Conservation (phyloP, 2,113 vertebrate genomes). For the Varanus komodoensis region DNA sequence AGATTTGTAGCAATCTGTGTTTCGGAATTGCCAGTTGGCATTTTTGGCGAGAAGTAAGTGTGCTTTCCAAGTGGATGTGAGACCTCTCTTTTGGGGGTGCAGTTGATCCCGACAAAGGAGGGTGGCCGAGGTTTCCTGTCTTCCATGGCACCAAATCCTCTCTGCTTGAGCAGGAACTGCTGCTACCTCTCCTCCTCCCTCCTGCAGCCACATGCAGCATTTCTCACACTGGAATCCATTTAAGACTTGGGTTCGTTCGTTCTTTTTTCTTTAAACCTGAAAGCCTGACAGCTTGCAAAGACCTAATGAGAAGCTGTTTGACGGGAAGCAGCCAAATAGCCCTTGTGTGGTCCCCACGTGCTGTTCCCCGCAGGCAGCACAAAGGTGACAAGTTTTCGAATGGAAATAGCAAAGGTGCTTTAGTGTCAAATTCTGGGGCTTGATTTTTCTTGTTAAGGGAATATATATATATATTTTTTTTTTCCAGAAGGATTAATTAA, state of each 20-base stretch:
- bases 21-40: neutral
- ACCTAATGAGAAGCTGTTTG: constrained; percentile 39
- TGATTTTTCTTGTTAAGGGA: constrained; percentile 32
- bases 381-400: constrained; percentile 12
- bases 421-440: neutral
- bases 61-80: neutral
- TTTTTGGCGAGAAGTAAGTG: neutral
- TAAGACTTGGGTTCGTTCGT: neutral
- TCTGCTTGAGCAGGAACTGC: neutral
- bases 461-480: too few relatives aligned
- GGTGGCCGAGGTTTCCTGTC: fast-evolving
- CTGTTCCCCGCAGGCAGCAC: neutral
- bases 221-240: neutral
- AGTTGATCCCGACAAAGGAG: neutral
- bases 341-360: constrained; percentile 1
- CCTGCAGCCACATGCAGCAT: neutral
- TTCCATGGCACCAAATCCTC: neutral
- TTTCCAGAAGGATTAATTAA: constrained; percentile 38
- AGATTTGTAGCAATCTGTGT: neutral
- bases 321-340: neutral
- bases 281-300: constrained; percentile 32
- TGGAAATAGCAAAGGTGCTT: neutral
- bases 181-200: too few relatives aligned
- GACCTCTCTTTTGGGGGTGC: neutral
- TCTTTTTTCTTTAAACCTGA: neutral